These are phyloP conservation scores for Agapornis canus DNA, from an alignment of 2,797 vertebrate genomes.

Conservation along the genomic window DNA sequence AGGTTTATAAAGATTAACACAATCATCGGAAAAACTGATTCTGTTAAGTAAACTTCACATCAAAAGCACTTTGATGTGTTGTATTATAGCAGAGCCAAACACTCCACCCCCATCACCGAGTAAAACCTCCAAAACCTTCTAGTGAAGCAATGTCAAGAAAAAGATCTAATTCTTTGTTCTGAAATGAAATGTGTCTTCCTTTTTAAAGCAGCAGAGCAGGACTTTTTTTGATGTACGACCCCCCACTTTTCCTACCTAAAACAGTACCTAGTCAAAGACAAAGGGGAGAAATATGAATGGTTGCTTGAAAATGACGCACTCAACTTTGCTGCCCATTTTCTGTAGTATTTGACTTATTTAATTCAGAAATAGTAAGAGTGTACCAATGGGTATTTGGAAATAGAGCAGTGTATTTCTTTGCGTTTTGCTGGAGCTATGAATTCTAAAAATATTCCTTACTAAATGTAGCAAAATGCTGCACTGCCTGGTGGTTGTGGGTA, in stretches of 20 bases:
- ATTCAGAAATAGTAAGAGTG: not conserved
- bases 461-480: not conserved
- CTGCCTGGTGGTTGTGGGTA: not conserved
- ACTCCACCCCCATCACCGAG: constrained; percentile 59
- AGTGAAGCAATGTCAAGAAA: constrained; percentile 36
- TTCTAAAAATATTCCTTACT: not conserved
- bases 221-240: constrained; percentile 28
- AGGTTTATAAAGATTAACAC: constrained; percentile 72
- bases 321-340: not conserved
- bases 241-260: constrained; percentile 40
- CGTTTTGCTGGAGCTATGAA: not conserved
- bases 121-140: constrained; percentile 43
- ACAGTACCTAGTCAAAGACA: not conserved
- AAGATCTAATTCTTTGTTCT: constrained; percentile 62
- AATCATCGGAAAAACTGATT: constrained; percentile 72
- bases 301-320: not conserved
- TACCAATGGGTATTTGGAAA: not conserved
- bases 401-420: not conserved
- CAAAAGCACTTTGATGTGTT: constrained; percentile 74
- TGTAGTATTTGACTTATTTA: not conserved
- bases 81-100: constrained; percentile 64
- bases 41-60: constrained; percentile 76
- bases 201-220: not conserved
- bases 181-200: constrained; percentile 60
- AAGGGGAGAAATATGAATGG: not conserved